Evolutionary conservation across 1,140 invertebrate species (phyloP), one percentile per base, ranked within the genome.

Genomic region (Drosophila azteca): DNA sequence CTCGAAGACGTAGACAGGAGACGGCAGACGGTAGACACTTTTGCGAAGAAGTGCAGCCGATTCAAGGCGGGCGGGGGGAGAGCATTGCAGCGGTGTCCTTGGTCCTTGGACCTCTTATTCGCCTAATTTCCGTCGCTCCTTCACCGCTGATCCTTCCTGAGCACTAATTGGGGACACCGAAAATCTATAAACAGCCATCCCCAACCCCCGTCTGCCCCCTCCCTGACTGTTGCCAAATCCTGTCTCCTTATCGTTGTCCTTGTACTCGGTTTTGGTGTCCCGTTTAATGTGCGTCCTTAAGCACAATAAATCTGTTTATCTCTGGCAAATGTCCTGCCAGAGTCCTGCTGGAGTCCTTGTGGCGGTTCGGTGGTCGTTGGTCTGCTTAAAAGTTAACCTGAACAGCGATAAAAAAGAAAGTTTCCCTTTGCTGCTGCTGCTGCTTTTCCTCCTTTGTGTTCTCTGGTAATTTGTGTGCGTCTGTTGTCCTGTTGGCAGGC

Each of bases 221-320:
- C 0, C 8, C 29, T 8, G 29, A 0, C 17, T 20, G 17, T 20
- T 20, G 22, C 50, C 54, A 72, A 63, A 35, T 59, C 51, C 64
- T 31, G 55, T 49, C 43, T 58, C 29, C 39, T 41, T 43, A 31
- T 52, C 61, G 24, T 31, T 52, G 51, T 69, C 67, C 65, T 69
- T 69, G 64, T 69, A 69, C 26, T 69, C 43, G 63, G 64, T 24
- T 17, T 46, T 46, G 7, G 57, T 46, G 51, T 11, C 35, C 65
- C 49, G 46, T 78, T 78, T 78, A 72, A 78, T 67, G 76, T 70
- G 77, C 75, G 74, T 60, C 63, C 66, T 67, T 75, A 70, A 75
- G 73, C 66, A 74, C 71, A 87, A 87, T 87, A 87, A 87, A 87
- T 87, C 82, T 82, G 82, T 87, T 87, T 87, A 87, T 85, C 83